These are phyloP conservation scores for Cheirogaleus major DNA, from an alignment of 2,797 vertebrate genomes.

Conservation along the genomic window DNA sequence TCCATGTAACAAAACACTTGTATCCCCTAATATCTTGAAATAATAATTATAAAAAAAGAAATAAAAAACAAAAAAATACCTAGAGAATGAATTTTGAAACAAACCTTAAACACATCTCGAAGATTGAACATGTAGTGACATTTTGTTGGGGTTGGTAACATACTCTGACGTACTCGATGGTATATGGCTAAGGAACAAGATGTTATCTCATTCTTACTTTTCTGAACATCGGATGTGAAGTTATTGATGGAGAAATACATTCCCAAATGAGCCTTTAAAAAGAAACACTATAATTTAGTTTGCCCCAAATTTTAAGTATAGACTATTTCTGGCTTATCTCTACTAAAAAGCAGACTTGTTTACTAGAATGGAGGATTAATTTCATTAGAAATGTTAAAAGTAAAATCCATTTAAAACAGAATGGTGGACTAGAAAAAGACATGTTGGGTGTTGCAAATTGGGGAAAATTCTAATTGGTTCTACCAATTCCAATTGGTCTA, in stretches of 20 bases:
- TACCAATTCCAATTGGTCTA: not conserved
- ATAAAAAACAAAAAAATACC: not conserved
- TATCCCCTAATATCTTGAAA: not conserved
- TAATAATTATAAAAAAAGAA: not conserved
- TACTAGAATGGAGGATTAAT: not conserved
- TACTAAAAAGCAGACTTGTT: not conserved
- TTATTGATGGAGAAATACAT: conserved; percentile 76
- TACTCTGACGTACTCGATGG: conserved; percentile 69
- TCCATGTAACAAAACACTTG: not conserved
- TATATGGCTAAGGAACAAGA: conserved; percentile 82
- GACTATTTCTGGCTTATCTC: not conserved
- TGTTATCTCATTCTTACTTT: conserved; percentile 71
- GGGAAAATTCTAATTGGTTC: not conserved
- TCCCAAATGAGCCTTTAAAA: conserved; percentile 80
- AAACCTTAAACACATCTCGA: conserved; percentile 84
- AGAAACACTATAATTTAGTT: conserved; percentile 3
- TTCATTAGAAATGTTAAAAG: not conserved
- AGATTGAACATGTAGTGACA: conserved; percentile 85
- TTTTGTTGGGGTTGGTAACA: conserved; percentile 84
- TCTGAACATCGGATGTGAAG: conserved; percentile 81
- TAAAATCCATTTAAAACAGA: not conserved
- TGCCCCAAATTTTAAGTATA: not conserved
- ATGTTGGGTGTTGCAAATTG: not conserved
- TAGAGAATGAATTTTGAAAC: conserved; percentile 23
- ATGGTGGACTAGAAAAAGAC: not conserved